Conservation (phyloP, 2,113 vertebrate genomes). For the Capreolus pygargus region DNA sequence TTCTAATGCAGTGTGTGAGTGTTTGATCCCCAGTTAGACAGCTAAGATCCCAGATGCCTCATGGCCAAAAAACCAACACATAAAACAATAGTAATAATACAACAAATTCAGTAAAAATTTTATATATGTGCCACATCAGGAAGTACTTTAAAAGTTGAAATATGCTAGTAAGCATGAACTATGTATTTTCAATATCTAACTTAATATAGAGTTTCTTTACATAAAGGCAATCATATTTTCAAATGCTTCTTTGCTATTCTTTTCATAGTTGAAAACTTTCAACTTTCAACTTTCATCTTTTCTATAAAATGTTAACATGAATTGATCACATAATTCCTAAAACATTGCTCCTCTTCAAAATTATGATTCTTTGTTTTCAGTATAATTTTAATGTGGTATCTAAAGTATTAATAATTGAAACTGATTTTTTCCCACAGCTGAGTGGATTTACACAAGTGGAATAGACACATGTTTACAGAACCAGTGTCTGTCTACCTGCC, state of each 20-base stretch:
- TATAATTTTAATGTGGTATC: not conserved
- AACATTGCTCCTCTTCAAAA: not conserved
- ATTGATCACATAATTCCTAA: not conserved
- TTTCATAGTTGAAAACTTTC: not conserved
- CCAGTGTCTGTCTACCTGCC: no score
- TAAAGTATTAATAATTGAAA: no score
- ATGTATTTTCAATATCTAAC: not conserved
- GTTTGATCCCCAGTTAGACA: no score
- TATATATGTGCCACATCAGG: not conserved
- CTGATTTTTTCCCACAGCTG: not conserved
- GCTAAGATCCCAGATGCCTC: no score
- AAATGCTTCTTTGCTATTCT: not conserved
- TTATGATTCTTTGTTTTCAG: not conserved
- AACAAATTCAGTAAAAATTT: not conserved
- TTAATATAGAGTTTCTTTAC: not conserved
- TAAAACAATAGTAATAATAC: no score
- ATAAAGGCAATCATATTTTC: not conserved
- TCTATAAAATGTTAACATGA: not conserved
- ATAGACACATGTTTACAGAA: accelerated
- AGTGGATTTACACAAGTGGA: not conserved
- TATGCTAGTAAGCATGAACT: not conserved
- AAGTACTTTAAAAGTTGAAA: not conserved
- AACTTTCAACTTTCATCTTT: not conserved
- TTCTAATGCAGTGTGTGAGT: no score
- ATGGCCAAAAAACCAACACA: no score